A percentile compares a stretch with the other conserved stretches of the same genome.
Evolutionary conservation across 2,113 vertebrate genomes (phyloP).

Genomic region (Centropus unirufus): DNA sequence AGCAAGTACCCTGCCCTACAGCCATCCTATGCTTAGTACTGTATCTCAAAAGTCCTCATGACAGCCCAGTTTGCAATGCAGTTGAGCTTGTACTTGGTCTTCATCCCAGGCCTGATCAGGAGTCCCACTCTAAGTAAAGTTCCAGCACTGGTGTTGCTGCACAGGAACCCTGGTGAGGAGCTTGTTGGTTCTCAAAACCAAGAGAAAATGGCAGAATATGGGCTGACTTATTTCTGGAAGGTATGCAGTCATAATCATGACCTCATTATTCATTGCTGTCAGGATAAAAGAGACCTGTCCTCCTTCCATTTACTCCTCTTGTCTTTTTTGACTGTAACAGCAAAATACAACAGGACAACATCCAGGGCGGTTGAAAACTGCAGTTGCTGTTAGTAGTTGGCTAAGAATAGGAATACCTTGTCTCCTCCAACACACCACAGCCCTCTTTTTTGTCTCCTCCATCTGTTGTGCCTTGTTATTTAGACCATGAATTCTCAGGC

Average conservation of each 20-base stretch:
- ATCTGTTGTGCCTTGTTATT: conserved; percentile 38
- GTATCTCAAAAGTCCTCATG: neutral
- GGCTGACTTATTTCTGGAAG: neutral
- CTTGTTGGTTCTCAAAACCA: neutral
- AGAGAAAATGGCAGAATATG: neutral
- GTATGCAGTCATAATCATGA: neutral
- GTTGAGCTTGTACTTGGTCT: neutral
- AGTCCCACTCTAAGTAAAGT: neutral
- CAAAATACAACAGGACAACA: neutral
- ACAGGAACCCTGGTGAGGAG: neutral
- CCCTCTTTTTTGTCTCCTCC: conserved; percentile 19
- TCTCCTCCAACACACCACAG: conserved; percentile 12
- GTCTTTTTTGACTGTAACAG: neutral
- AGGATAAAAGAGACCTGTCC: neutral
- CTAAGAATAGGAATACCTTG: conserved; percentile 12
- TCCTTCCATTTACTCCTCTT: neutral
- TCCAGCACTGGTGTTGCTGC: neutral
- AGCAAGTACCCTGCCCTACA: neutral
- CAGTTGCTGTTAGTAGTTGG: neutral
- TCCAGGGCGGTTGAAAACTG: neutral
- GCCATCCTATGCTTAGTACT: neutral
- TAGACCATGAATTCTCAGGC: conserved; percentile 30
- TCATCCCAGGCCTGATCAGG: neutral
- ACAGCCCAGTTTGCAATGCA: neutral
- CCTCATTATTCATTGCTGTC: neutral